Conservation (phyloP, 1,140 invertebrate species). For the Magallana gigas region DNA sequence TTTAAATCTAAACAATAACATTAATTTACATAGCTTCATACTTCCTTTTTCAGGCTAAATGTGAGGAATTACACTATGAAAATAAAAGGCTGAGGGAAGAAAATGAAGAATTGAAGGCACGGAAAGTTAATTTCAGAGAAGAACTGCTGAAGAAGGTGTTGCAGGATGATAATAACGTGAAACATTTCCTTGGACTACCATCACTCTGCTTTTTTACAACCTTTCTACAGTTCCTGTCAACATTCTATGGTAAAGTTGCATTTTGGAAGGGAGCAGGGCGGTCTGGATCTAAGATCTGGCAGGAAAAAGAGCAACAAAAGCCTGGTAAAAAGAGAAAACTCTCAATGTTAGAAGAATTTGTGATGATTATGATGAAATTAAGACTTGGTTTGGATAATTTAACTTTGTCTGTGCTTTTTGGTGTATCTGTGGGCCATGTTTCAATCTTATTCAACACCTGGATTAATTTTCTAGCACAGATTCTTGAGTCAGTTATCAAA, state of each 20-base stretch:
- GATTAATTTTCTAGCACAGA: constrained; percentile 31
- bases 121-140: no score
- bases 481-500: constrained; percentile 19
- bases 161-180: no score
- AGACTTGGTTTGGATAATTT: background rate
- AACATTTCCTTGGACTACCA: no score
- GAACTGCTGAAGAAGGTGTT: no score
- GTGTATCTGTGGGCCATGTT: constrained; percentile 20
- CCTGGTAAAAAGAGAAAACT: background rate
- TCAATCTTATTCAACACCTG: constrained; percentile 17
- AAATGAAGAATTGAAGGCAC: no score
- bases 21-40: no score
- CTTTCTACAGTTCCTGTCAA: no score
- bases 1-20: no score
- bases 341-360: background rate
- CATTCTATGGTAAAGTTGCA: background rate
- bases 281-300: constrained; percentile 4
- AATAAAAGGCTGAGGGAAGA: no score
- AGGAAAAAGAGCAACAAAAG: background rate
- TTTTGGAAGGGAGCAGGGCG: background rate
- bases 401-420: constrained; percentile 10
- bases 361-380: background rate
- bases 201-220: no score
- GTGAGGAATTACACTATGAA: no score
- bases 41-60: no score